phyloP scores from a whole-genome alignment of 2,113 vertebrate species.

The Narcine bancroftii region DNA sequence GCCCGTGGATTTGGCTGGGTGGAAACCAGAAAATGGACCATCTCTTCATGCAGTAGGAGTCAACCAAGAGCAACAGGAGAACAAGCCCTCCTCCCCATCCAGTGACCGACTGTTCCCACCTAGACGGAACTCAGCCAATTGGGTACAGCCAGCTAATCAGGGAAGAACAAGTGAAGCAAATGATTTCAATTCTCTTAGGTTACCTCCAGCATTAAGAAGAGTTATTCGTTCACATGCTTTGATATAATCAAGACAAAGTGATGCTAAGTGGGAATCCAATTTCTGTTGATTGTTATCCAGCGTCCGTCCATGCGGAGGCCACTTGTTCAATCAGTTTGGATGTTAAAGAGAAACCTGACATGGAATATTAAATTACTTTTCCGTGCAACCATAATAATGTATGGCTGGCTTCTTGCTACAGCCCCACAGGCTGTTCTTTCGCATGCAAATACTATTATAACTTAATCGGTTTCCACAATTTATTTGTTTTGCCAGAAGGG shows the following conservation, averaged over 20 bases:
- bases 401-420: constrained; percentile 50
- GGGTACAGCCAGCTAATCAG: background rate
- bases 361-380: constrained; percentile 57
- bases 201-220: background rate
- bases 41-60: background rate
- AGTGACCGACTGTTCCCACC: background rate
- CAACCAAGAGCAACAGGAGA: background rate
- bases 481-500: constrained; percentile 54
- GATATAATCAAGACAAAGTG: background rate
- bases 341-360: constrained; percentile 51
- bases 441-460: constrained; percentile 58
- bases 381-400: constrained; percentile 43
- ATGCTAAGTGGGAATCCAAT: background rate
- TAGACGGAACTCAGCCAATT: background rate
- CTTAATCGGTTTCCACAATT: constrained; percentile 53
- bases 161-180: background rate
- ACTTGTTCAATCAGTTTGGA: constrained; percentile 52
- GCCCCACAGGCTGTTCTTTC: constrained; percentile 40
- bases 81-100: background rate
- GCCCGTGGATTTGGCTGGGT: background rate
- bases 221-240: background rate
- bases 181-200: background rate
- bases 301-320: constrained; percentile 44
- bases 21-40: background rate
- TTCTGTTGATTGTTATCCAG: constrained; percentile 41